These are phyloP conservation scores for Amiota mariae DNA, from an alignment of 2,888 invertebrate species.

Conservation along the genomic window DNA sequence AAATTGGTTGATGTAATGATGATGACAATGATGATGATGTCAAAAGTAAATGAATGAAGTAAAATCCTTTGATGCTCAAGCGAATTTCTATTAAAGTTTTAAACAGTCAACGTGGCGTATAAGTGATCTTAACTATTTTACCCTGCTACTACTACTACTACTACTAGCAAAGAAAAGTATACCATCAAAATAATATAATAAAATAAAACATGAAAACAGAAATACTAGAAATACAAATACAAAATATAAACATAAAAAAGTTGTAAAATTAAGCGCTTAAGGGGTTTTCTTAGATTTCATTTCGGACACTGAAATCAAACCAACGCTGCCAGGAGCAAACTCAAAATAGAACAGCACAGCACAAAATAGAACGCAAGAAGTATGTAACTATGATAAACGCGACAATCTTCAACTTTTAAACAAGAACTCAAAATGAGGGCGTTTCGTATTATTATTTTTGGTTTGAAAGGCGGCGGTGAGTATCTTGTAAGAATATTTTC, in stretches of 20 bases:
- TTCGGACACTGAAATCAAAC: conserved; percentile 5
- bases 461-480: conserved; percentile 3
- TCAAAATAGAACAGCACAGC: background rate
- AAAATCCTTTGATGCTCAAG: background rate
- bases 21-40: background rate
- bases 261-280: conserved; percentile 27
- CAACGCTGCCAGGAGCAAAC: conserved; percentile 6
- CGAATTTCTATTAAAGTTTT: conserved; percentile 16
- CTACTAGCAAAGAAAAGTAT: background rate
- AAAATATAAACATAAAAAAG: conserved; percentile 27
- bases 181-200: background rate
- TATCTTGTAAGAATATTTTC: conserved; percentile 23
- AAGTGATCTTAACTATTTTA: conserved; percentile 18
- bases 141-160: background rate
- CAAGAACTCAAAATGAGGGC: background rate
- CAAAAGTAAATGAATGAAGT: background rate
- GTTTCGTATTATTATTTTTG: background rate
- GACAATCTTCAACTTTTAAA: conserved; percentile 6
- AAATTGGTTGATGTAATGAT: background rate
- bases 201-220: background rate
- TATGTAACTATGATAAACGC: too few relatives aligned
- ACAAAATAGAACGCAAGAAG: background rate
- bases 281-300: conserved; percentile 2
- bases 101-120: background rate
- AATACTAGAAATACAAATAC: background rate